Evolutionary conservation across 2,888 invertebrate genomes (phyloP).

Genomic region (Ectemnius continuus): DNA sequence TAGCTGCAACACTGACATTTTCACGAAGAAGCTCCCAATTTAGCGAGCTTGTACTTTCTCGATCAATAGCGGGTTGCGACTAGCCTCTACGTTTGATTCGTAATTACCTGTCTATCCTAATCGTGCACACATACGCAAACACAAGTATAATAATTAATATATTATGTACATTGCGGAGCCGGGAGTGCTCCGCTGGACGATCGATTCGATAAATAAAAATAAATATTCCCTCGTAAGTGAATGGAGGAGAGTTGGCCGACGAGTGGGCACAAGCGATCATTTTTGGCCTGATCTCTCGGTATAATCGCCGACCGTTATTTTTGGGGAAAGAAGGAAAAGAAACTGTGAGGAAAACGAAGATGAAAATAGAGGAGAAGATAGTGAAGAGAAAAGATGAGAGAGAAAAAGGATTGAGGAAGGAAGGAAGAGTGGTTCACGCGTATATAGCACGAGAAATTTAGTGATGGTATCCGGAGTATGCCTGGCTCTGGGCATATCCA

Average conservation of each 20-base stretch:
- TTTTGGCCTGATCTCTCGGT: neutral
- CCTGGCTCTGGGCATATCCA: slow-evolving; percentile 68
- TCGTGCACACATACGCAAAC: slow-evolving; percentile 29
- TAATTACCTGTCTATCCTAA: slow-evolving; percentile 33
- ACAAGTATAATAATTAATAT: slow-evolving; percentile 21
- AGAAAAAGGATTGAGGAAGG: neutral
- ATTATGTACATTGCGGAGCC: slow-evolving; percentile 51
- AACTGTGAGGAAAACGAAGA: neutral
- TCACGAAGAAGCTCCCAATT: slow-evolving; percentile 21
- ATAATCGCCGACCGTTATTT: neutral
- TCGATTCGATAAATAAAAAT: slow-evolving; percentile 55
- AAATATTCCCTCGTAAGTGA: slow-evolving; percentile 41
- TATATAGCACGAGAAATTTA: slow-evolving; percentile 33
- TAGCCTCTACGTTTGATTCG: slow-evolving; percentile 69
- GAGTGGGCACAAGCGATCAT: neutral
- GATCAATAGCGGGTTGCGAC: slow-evolving; percentile 53
- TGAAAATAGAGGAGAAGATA: slow-evolving; percentile 10
- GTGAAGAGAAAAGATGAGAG: neutral
- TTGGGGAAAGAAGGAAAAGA: neutral
- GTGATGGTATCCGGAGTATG: slow-evolving; percentile 72
- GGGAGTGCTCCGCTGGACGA: slow-evolving; percentile 21
- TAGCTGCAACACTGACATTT: slow-evolving; percentile 9
- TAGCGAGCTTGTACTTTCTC: too few relatives aligned
- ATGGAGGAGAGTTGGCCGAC: slow-evolving; percentile 2
- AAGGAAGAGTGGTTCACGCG: neutral